These are phyloP conservation scores for Gallinago stenura DNA, from an alignment of 2,797 vertebrate species.

Conservation along the genomic window DNA sequence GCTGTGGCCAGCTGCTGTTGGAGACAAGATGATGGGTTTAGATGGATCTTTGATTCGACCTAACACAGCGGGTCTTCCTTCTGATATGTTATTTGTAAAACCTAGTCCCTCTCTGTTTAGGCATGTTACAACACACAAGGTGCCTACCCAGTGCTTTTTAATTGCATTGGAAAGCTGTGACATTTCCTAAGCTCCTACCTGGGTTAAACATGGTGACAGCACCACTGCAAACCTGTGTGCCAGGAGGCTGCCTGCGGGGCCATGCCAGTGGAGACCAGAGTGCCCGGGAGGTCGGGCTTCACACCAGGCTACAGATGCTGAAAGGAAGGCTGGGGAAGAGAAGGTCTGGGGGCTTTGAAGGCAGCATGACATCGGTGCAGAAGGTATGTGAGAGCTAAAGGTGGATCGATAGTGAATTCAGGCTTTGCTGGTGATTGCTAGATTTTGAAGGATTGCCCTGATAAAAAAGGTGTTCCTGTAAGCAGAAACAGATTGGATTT, in stretches of 20 bases:
- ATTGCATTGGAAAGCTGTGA: background rate
- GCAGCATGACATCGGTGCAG: background rate
- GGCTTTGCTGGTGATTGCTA: background rate
- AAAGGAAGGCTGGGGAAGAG: background rate
- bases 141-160: background rate
- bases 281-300: accelerated
- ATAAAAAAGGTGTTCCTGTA: slow-evolving; percentile 18
- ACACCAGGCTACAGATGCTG: background rate
- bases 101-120: background rate
- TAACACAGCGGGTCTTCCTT: background rate
- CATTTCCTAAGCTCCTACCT: background rate
- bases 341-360: background rate
- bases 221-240: accelerated
- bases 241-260: background rate
- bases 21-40: background rate
- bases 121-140: background rate
- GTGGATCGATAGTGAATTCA: background rate
- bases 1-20: background rate
- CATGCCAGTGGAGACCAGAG: accelerated
- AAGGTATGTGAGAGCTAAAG: background rate
- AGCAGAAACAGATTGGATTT: background rate
- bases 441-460: slow-evolving; percentile 25
- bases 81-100: background rate
- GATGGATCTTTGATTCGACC: background rate
- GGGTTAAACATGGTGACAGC: background rate